Conservation (phyloP, 2,113 vertebrate genomes). For the Brachyhypopomus gauderio region DNA sequence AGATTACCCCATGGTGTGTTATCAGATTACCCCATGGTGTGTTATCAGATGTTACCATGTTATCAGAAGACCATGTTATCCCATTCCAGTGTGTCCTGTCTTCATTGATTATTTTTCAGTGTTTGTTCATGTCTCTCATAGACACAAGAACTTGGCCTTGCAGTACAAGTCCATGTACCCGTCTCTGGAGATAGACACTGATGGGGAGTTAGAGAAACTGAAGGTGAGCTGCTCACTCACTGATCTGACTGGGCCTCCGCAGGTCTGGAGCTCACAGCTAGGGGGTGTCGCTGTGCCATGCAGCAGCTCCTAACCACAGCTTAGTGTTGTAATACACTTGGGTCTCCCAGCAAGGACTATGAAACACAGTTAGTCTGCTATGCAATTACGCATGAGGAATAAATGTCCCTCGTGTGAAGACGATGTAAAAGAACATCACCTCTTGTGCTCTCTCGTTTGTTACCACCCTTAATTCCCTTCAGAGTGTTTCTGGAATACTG, state of each 20-base stretch:
- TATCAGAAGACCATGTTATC: too few relatives aligned
- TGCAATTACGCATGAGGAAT: background rate
- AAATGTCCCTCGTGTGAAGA: background rate
- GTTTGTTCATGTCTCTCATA: slow-evolving; percentile 65
- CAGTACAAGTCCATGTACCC: slow-evolving; percentile 96
- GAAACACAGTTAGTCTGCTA: background rate
- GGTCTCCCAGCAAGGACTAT: background rate
- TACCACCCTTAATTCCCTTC: background rate
- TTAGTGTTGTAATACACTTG: background rate
- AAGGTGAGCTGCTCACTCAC: slow-evolving; percentile 76
- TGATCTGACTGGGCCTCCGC: background rate
- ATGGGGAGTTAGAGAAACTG: slow-evolving; percentile 89
- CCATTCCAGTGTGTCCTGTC: background rate
- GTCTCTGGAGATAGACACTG: slow-evolving; percentile 88
- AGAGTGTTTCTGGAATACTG: background rate
- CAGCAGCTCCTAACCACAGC: background rate
- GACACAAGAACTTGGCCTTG: slow-evolving; percentile 91
- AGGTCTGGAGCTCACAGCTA: background rate
- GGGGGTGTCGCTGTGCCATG: background rate
- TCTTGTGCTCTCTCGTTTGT: background rate
- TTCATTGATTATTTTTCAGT: background rate
- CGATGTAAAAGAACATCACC: background rate
- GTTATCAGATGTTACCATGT: too few relatives aligned
- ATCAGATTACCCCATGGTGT: too few relatives aligned
- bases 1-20: too few relatives aligned